Evolutionary conservation across 2,113 vertebrate genomes (phyloP).

Genomic region (Haemorhous mexicanus): DNA sequence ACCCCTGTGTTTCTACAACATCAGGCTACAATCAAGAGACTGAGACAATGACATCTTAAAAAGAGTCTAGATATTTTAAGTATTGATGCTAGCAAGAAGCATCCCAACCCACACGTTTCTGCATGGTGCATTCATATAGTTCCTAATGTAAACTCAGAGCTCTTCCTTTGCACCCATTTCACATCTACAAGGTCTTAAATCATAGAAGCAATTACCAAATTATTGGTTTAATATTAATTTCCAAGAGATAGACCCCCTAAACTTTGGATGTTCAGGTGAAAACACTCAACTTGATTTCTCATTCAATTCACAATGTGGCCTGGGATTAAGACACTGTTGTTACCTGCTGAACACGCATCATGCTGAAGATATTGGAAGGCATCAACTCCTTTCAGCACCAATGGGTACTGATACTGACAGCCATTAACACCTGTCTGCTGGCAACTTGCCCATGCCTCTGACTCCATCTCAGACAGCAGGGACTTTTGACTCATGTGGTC

Average conservation of each 20-base stretch:
- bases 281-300: neutral
- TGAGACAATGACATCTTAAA: neutral
- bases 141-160: neutral
- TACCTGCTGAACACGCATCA: neutral
- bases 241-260: neutral
- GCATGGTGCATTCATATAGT: neutral
- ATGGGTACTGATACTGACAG: neutral
- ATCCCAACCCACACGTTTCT: neutral
- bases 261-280: neutral
- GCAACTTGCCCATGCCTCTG: neutral
- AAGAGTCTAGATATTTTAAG: neutral
- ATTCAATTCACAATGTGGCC: fast-evolving
- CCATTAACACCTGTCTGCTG: neutral
- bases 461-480: neutral
- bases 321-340: neutral
- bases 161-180: neutral
- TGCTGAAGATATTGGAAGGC: neutral
- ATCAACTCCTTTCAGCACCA: neutral
- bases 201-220: neutral
- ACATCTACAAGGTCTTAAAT: neutral
- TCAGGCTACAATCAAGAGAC: neutral
- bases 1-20: neutral
- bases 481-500: neutral
- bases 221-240: neutral
- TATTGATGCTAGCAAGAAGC: neutral